Conservation (phyloP, 2,113 vertebrate genomes). For the Tachycineta bicolor region DNA sequence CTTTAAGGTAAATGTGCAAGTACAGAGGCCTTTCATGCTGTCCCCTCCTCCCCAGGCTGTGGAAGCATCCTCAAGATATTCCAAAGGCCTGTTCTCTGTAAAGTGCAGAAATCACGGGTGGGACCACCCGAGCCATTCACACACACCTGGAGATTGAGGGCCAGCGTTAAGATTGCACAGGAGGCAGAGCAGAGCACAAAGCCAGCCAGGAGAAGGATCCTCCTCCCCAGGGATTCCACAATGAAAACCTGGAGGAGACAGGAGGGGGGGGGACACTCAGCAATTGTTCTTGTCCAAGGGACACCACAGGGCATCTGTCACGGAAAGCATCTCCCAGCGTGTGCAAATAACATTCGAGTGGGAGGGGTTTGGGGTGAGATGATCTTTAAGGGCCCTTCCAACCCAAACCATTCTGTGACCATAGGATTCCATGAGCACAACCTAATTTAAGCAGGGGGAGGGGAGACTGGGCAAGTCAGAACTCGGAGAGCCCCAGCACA, state of each 20-base stretch:
- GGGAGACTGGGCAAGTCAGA: not conserved
- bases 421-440: not conserved
- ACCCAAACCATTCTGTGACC: not conserved
- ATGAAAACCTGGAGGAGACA: conserved; percentile 82
- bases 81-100: not conserved
- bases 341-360: accelerated
- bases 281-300: not conserved
- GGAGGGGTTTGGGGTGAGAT: not conserved
- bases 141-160: conserved; percentile 87
- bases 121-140: not conserved
- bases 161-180: conserved; percentile 81
- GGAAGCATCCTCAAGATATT: not conserved
- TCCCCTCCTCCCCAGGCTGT: not conserved
- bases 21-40: not conserved
- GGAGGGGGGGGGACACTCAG: not conserved
- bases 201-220: conserved; percentile 83
- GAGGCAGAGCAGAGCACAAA: conserved; percentile 83
- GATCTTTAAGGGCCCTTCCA: not conserved
- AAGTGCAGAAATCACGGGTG: not conserved
- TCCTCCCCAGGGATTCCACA: conserved; percentile 85
- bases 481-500: accelerated
- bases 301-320: accelerated
- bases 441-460: accelerated
- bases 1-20: not conserved
- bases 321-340: not conserved